A percentile compares a stretch with the other conserved stretches of the same genome.
Conservation (phyloP, 2,113 vertebrate species). For the Arvicanthis niloticus region DNA sequence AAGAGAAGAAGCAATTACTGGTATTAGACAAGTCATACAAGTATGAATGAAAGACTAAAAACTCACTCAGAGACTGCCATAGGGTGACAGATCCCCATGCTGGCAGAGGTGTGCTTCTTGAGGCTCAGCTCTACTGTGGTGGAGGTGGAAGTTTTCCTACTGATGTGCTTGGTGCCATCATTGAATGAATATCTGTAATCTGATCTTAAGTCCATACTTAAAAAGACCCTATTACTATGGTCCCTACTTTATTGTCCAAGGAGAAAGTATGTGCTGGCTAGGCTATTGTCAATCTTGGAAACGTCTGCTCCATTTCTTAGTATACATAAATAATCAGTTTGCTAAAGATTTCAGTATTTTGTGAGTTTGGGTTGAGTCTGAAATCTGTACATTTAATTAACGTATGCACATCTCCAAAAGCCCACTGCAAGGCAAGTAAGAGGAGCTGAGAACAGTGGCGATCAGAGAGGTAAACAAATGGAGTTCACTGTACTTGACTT, state of each 20-base stretch:
- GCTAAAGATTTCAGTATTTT: neutral
- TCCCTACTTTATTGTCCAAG: neutral
- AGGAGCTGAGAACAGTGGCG: neutral
- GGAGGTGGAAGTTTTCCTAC: neutral
- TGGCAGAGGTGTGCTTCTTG: neutral
- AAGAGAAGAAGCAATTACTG: neutral
- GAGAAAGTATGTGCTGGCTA: neutral
- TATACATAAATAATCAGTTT: neutral
- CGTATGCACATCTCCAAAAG: neutral
- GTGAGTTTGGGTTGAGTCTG: slow-evolving; percentile 1
- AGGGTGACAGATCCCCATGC: neutral
- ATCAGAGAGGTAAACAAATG: neutral
- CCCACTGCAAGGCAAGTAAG: neutral
- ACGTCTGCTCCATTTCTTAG: neutral
- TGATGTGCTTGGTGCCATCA: neutral
- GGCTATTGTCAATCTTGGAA: neutral
- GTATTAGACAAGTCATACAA: neutral
- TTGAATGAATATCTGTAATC: neutral
- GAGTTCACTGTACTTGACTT: neutral
- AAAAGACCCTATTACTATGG: neutral
- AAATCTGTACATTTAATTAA: neutral
- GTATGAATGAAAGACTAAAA: neutral
- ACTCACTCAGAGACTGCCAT: neutral
- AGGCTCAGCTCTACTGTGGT: neutral
- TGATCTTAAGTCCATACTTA: neutral